Evolutionary conservation across 2,888 invertebrate genomes (phyloP).

Genomic region (Odiellus spinosus): DNA sequence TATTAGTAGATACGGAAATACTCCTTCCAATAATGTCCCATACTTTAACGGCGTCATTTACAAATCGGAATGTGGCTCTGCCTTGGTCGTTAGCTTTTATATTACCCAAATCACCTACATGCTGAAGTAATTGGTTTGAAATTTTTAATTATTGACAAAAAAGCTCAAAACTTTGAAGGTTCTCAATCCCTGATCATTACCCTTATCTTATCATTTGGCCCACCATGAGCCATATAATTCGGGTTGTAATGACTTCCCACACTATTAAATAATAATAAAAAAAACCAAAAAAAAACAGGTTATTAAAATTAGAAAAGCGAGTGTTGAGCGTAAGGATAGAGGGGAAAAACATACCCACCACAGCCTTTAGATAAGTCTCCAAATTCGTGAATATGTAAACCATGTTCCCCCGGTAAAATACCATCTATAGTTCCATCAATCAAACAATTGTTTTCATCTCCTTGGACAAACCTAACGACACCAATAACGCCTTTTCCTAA

Average conservation of each 20-base stretch:
- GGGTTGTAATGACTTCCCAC: conserved; percentile 48
- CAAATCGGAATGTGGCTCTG: conserved; percentile 46
- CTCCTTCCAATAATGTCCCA: conserved; percentile 43
- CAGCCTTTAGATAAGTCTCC: conserved; percentile 54
- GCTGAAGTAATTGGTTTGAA: too few species aligned
- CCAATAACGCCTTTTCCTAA: conserved; percentile 42
- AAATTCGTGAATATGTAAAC: conserved; percentile 48
- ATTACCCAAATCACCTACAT: conserved; percentile 50
- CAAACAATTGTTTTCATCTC: conserved; percentile 41
- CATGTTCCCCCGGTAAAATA: conserved; percentile 44
- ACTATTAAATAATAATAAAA: conserved; percentile 26
- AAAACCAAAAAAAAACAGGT: too few species aligned
- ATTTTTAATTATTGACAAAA: too few species aligned
- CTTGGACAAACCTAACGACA: conserved; percentile 58
- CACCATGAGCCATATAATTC: conserved; percentile 36
- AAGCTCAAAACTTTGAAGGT: neutral
- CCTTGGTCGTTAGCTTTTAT: conserved; percentile 44
- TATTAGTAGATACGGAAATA: conserved; percentile 47
- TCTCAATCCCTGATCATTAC: conserved; percentile 28
- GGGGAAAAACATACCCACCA: conserved; percentile 30
- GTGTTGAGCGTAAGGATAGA: too few species aligned
- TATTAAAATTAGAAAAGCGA: too few species aligned
- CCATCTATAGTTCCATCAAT: conserved; percentile 76
- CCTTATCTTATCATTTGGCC: conserved; percentile 32
- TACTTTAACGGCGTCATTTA: conserved; percentile 45